A percentile compares a stretch with the other conserved stretches of the same genome.
Conservation (phyloP, 2,888 invertebrate genomes). For the Antheraea yamamai region DNA sequence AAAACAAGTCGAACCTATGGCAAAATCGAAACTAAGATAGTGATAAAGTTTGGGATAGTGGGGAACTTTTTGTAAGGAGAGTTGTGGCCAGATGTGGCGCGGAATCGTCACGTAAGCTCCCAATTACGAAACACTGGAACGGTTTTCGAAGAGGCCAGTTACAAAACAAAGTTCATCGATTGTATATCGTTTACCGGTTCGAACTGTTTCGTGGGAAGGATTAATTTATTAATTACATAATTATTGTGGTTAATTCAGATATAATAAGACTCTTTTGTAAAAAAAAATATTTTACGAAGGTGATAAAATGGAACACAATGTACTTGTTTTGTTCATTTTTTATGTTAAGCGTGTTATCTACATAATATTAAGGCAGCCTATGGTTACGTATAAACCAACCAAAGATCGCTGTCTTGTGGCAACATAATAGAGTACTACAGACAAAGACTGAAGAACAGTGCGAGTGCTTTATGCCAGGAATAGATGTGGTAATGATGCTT, state of each 20-base stretch:
- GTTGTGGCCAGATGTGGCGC: constrained; percentile 70
- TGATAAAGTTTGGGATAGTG: constrained; percentile 73
- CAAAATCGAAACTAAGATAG: constrained; percentile 71
- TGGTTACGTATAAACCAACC: too few species aligned
- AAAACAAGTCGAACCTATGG: constrained; percentile 54
- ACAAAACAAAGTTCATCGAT: constrained; percentile 73
- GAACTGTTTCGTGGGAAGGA: constrained; percentile 40
- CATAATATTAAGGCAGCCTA: too few species aligned
- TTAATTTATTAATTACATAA: constrained; percentile 33
- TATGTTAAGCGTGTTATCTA: too few species aligned
- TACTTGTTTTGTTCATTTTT: neutral
- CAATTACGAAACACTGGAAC: constrained; percentile 79
- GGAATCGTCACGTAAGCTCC: constrained; percentile 78
- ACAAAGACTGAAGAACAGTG: too few species aligned
- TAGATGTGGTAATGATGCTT: too few species aligned
- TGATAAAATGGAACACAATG: neutral
- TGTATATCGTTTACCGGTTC: constrained; percentile 68
- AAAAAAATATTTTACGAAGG: too few species aligned
- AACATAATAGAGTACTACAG: too few species aligned
- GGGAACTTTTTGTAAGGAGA: constrained; percentile 65
- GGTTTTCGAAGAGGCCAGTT: constrained; percentile 63
- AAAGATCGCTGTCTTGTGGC: too few species aligned
- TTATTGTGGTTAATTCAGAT: neutral
- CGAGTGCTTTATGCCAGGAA: too few species aligned
- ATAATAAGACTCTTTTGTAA: neutral